These are phyloP conservation scores for Agrochola lychnidis DNA, from an alignment of 2,888 invertebrate species.

Conservation along the genomic window DNA sequence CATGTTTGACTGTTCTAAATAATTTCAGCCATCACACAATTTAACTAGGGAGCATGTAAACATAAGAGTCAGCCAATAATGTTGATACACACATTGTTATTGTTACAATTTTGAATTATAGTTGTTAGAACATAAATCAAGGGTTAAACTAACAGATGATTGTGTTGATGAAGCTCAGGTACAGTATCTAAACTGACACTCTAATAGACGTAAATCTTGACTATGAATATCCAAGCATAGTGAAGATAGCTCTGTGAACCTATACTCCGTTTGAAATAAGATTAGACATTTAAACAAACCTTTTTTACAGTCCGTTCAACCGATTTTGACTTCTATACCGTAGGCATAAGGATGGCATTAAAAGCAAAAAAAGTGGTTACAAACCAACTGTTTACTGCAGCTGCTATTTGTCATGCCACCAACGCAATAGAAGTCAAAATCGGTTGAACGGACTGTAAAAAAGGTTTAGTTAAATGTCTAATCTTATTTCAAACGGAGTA, in stretches of 20 bases:
- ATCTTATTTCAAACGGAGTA: too few relatives aligned
- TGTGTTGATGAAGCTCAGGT: constrained; percentile 26
- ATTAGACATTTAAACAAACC: too few relatives aligned
- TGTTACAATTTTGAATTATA: constrained; percentile 56
- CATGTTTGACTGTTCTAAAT: constrained; percentile 31
- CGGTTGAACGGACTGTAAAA: too few relatives aligned
- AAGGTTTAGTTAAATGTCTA: too few relatives aligned
- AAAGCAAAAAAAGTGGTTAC: too few relatives aligned
- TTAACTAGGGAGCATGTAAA: constrained; percentile 33
- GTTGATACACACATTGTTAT: constrained; percentile 35
- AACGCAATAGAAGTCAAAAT: too few relatives aligned
- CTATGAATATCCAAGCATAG: constrained; percentile 11
- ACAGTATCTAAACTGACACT: constrained; percentile 30
- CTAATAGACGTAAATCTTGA: constrained; percentile 12
- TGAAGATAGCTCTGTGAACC: background rate
- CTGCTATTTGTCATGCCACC: too few relatives aligned
- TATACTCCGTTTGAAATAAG: too few relatives aligned
- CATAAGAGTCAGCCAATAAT: constrained; percentile 14
- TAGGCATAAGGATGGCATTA: too few relatives aligned
- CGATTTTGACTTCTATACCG: too few relatives aligned
- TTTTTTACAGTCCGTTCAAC: too few relatives aligned
- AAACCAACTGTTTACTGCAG: too few relatives aligned
- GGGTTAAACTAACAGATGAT: constrained; percentile 34
- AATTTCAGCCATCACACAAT: constrained; percentile 20
- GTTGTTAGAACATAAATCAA: constrained; percentile 44